phyloP scores from a whole-genome alignment of 2,888 invertebrate genomes.

The Gisinianus flammeolus region DNA sequence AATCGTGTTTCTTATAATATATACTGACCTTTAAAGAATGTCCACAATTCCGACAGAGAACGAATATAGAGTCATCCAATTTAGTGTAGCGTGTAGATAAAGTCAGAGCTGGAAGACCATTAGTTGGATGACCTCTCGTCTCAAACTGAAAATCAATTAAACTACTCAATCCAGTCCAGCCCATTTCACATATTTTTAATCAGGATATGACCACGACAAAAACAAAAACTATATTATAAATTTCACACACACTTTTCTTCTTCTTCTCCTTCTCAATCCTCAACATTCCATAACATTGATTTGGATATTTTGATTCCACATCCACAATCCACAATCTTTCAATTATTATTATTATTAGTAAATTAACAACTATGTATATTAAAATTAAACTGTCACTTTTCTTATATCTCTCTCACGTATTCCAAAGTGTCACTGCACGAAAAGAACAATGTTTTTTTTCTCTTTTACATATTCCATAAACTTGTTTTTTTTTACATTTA shows the following conservation, averaged over 20 bases:
- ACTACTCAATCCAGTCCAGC: slow-evolving; percentile 54
- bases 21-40: slow-evolving; percentile 54
- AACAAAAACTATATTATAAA: not conserved
- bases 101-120: slow-evolving; percentile 37
- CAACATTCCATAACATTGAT: too few species aligned
- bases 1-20: too few species aligned
- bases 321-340: not conserved
- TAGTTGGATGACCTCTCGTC: slow-evolving; percentile 21
- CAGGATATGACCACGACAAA: not conserved
- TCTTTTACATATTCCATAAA: not conserved
- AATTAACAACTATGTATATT: too few species aligned
- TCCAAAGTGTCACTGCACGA: not conserved
- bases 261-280: too few species aligned
- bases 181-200: slow-evolving; percentile 44
- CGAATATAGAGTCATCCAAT: slow-evolving; percentile 57
- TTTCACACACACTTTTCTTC: too few species aligned
- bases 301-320: too few species aligned
- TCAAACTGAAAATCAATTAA: slow-evolving; percentile 56
- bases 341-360: too few species aligned
- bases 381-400: too few species aligned
- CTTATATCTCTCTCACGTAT: too few species aligned
- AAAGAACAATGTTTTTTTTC: too few species aligned
- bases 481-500: not conserved
- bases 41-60: slow-evolving; percentile 57
- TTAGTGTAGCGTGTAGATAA: slow-evolving; percentile 55